Evolutionary conservation across 2,888 invertebrate genomes (phyloP).

Genomic region (Orgyia antiqua): DNA sequence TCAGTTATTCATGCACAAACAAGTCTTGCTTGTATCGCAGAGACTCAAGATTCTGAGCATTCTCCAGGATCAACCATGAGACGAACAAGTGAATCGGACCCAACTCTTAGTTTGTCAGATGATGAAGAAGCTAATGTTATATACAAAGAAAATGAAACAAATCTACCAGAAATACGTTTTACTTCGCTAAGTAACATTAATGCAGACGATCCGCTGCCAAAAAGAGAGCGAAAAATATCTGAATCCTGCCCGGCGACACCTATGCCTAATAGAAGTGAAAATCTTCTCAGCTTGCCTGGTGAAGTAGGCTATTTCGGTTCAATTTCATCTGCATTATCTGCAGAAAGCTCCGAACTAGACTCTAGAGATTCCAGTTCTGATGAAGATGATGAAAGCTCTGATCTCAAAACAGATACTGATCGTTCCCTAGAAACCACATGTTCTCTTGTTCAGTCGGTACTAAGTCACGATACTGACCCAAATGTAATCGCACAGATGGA

Average conservation of each 20-base stretch:
- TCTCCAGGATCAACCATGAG: conserved; percentile 59
- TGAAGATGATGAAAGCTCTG: conserved; percentile 67
- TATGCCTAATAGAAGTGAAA: conserved; percentile 48
- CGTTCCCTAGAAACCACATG: conserved; percentile 74
- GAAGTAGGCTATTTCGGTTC: conserved; percentile 60
- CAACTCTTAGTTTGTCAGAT: conserved; percentile 43
- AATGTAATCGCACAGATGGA: conserved; percentile 53
- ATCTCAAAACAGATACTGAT: conserved; percentile 65
- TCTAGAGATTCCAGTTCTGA: conserved; percentile 63
- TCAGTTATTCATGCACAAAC: conserved; percentile 80
- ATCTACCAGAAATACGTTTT: conserved; percentile 52
- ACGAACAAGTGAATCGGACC: conserved; percentile 64
- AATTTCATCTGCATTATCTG: conserved; percentile 61
- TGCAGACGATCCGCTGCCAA: conserved; percentile 28
- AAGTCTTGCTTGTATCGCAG: conserved; percentile 77
- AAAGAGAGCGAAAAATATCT: conserved; percentile 47
- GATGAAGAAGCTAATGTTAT: conserved; percentile 34
- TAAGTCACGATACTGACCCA: conserved; percentile 51
- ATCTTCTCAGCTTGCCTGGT: conserved; percentile 55
- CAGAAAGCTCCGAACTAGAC: conserved; percentile 65
- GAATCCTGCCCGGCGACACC: conserved; percentile 71
- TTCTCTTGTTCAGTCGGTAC: conserved; percentile 76
- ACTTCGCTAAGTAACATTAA: conserved; percentile 59
- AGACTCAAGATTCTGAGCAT: conserved; percentile 70
- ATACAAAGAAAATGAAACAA: conserved; percentile 20